Evolutionary conservation across 2,113 vertebrate species (phyloP).

Genomic region (Ascaphus truei): DNA sequence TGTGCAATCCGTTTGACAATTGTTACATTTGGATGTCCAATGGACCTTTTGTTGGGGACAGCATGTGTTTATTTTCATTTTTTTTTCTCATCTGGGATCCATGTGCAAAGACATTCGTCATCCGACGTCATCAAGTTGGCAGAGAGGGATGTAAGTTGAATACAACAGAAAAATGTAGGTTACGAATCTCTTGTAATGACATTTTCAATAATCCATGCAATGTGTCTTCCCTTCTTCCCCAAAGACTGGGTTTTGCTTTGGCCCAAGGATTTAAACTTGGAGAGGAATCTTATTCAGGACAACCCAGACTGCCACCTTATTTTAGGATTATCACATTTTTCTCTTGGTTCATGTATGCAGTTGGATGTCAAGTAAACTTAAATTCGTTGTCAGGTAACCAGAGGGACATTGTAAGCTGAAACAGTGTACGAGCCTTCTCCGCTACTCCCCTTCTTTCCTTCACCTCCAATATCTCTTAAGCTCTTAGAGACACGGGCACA

Average conservation of each 20-base stretch:
- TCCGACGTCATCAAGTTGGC: background rate
- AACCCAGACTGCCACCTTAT: constrained; percentile 33
- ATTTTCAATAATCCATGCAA: constrained; percentile 54
- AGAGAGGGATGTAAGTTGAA: constrained; percentile 51
- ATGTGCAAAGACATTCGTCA: constrained; percentile 46
- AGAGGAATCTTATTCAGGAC: constrained; percentile 41
- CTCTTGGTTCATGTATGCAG: constrained; percentile 51
- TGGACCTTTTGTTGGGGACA: constrained; percentile 61
- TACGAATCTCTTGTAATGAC: constrained; percentile 59
- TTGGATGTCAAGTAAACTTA: constrained; percentile 54
- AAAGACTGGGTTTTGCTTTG: constrained; percentile 59
- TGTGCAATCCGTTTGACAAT: constrained; percentile 58
- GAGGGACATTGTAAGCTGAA: constrained; percentile 58
- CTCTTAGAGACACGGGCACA: constrained; percentile 45
- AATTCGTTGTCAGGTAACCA: constrained; percentile 54
- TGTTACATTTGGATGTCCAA: constrained; percentile 55
- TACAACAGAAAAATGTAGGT: constrained; percentile 53
- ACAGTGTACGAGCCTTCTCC: constrained; percentile 52
- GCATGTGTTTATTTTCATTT: constrained; percentile 48
- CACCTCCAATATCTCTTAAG: constrained; percentile 34
- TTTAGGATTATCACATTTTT: constrained; percentile 33
- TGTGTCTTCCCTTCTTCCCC: constrained; percentile 57
- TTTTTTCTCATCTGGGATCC: constrained; percentile 43
- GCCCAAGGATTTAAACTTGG: constrained; percentile 44
- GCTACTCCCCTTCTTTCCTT: constrained; percentile 58